These are phyloP conservation scores for Crocidura indochinensis DNA, from an alignment of 2,797 vertebrate species.

Conservation along the genomic window DNA sequence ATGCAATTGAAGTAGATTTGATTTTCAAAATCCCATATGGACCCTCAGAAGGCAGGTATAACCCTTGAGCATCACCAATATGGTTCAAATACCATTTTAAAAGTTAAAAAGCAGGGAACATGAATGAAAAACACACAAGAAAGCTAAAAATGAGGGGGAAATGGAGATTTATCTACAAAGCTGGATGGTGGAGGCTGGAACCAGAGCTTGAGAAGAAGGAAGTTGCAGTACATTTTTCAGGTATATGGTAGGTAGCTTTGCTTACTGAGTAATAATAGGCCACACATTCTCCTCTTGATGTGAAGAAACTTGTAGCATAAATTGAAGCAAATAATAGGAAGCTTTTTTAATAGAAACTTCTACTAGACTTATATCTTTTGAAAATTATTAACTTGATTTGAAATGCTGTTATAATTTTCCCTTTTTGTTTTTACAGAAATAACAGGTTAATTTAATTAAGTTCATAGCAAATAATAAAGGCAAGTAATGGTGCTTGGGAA, in stretches of 20 bases:
- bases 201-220: too few relatives aligned
- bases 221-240: too few relatives aligned
- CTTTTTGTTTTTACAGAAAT: neutral
- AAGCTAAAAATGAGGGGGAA: neutral
- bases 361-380: neutral
- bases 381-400: neutral
- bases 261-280: too few relatives aligned
- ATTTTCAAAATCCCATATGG: too few relatives aligned
- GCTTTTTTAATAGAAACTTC: neutral
- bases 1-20: too few relatives aligned
- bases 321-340: neutral
- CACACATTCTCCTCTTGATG: rapidly evolving
- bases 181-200: too few relatives aligned
- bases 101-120: neutral
- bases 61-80: too few relatives aligned
- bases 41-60: too few relatives aligned
- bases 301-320: neutral
- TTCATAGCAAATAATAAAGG: conserved; percentile 24
- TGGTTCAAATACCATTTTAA: too few relatives aligned
- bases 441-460: neutral
- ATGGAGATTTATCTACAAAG: neutral
- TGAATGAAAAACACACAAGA: neutral
- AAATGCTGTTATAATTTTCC: conserved; percentile 29
- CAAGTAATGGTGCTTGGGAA: neutral
- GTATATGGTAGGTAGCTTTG: too few relatives aligned